Evolutionary conservation across 2,888 invertebrate genomes (phyloP), one percentile per base, ranked within the genome.

Genomic region (Digitonthophagus gazella): DNA sequence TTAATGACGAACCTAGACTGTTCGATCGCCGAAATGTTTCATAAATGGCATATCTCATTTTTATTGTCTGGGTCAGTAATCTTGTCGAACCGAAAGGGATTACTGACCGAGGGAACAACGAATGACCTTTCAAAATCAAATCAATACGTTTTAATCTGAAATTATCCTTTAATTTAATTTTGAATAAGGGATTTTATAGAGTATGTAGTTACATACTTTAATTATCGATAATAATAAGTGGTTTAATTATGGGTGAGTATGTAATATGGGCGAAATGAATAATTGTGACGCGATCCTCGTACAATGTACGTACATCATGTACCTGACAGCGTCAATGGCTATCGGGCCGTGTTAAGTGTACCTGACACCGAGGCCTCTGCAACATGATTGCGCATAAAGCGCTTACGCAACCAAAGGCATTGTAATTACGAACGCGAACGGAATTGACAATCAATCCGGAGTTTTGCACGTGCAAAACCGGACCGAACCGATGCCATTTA

Each of bases 281-380:
- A 61, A 16, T 61, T 61, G 61, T 61, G 61, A 18, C 20, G 18
- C 57, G 15, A 11, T 14, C 14, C 57, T 5, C n/a, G 16, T n/a
- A 18, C 18, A 20, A n/a, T 61, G 61, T 19, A 19, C 1, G 61
- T 2, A 18, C 61, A 14, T 58, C 58, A 61, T 61, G 61, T 61
- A 61, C 20, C 19, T 61, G 61, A 61, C 61, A 61, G 61, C 61
- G 20, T 61, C 61, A 61, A 61, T 61, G 61, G 20, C 19, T 8
- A 19, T 11, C 61, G 18, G 61, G n/a, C 18, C 61, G 20, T 61
- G 18, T 61, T 61, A 61, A 61, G 61, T 61, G 61, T 61, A 61
- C 61, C 61, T 61, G 61, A 61, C 61, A 61, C 61, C 18, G n/a
- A n/a, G 61, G 61, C 28, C 28, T 44, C 28, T 61, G 61, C 6